Evolutionary conservation across 2,113 vertebrate genomes (phyloP), one percentile per base, ranked within the genome.

Genomic region (Pithys albifrons): DNA sequence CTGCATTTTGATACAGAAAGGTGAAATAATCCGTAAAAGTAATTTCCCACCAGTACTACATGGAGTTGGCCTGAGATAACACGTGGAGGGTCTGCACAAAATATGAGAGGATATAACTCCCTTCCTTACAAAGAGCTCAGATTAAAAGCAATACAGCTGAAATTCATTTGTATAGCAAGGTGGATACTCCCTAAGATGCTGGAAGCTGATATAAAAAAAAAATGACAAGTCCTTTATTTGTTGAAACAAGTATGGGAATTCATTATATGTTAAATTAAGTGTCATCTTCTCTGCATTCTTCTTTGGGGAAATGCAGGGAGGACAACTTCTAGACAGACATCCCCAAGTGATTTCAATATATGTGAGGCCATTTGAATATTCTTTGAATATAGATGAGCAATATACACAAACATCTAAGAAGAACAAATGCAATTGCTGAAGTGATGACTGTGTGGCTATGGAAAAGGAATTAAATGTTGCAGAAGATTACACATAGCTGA

Each of bases 381-480:
- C 19, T 46, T 75, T 88, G 66, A 91, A 70, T 85, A 88, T 25
- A 89, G 62, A 96, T 88, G 59, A 96, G 23, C 13, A 67, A 54
- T 54, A 79, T 61, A 58, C 41, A 87, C 70, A 94, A 92, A 84
- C 9, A 61, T 87, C 48, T 73, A 88, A 70, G 87, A 89, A 95
- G 64, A 89, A 54, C 41, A 94, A 85, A 89, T 41, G 28, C 33
- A 95, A 24, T 69, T 87, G 54, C 58, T 88, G 51, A 85, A 91
- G 37, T 54, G 54, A 95, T 83, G 94, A 94, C 79, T 91, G 49
- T 79, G 49, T 59, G 54, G 59, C 58, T 79, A 54, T 66, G 33
- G 49, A 89, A 94, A 96, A 85, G 37, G 46, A 33, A 93, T 88
- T 85, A 94, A 85, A 91, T 22, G n/a, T 64, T 89, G 70, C 74